These are phyloP conservation scores for Drosophila histrio DNA, from an alignment of 2,888 invertebrate genomes.

Conservation along the genomic window DNA sequence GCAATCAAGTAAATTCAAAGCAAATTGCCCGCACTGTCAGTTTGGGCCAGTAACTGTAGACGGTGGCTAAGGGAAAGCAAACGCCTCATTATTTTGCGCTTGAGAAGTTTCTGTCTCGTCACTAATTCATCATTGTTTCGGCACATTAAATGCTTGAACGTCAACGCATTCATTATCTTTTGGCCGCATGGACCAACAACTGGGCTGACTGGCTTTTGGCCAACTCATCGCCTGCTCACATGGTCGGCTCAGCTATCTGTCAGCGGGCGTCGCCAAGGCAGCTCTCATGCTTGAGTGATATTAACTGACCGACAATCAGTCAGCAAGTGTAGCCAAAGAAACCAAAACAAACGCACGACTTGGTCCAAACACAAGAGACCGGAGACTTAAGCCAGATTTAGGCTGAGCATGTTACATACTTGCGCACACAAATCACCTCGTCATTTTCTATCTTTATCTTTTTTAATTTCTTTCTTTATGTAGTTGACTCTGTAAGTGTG, in stretches of 20 bases:
- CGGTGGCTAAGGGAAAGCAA: constrained; percentile 42
- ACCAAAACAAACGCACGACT: constrained; percentile 45
- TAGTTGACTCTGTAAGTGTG: constrained; percentile 3
- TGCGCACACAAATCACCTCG: constrained; percentile 42
- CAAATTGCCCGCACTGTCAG: constrained; percentile 74
- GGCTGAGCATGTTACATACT: constrained; percentile 47
- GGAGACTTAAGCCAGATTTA: constrained; percentile 70
- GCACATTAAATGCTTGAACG: constrained; percentile 81
- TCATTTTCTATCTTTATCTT: constrained; percentile 66
- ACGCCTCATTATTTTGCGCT: constrained; percentile 79
- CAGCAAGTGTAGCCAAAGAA: constrained; percentile 53
- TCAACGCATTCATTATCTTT: constrained; percentile 79
- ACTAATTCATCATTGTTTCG: constrained; percentile 82
- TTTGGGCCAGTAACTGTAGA: constrained; percentile 26
- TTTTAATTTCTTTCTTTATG: constrained; percentile 45
- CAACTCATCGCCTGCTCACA: constrained; percentile 71
- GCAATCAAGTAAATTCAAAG: constrained; percentile 80
- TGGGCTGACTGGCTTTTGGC: constrained; percentile 45
- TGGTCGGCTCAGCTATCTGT: constrained; percentile 48
- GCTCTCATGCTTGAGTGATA: constrained; percentile 70
- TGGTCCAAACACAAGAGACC: constrained; percentile 13
- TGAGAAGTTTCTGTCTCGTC: constrained; percentile 80
- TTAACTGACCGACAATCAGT: constrained; percentile 80
- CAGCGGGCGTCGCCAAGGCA: constrained; percentile 50
- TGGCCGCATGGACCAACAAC: constrained; percentile 17